Percentiles rank a stretch among this genome's conserved stretches.
Conservation (phyloP, 1,140 invertebrate genomes). For the Phymastichus coffea region DNA sequence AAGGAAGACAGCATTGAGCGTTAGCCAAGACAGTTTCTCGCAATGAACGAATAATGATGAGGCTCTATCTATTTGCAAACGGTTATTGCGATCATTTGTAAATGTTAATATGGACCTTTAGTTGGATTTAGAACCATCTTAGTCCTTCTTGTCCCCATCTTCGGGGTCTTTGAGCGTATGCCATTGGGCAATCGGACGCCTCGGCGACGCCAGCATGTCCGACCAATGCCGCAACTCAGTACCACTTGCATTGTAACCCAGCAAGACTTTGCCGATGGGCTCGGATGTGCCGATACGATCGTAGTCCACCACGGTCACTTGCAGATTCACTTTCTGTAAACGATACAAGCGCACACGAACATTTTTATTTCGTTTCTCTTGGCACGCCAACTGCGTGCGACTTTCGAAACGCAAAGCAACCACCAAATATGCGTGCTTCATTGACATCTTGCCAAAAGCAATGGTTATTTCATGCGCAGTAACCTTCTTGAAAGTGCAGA, state of each 20-base stretch:
- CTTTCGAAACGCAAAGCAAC: no score
- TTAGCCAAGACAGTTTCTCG: background rate
- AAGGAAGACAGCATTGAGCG: background rate
- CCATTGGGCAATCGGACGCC: constrained; percentile 99
- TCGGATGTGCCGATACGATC: constrained; percentile 99
- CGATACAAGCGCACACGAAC: no score
- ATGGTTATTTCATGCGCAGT: no score
- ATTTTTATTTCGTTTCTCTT: no score
- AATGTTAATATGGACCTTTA: no score
- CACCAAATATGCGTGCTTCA: constrained; percentile 2
- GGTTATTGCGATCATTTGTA: no score
- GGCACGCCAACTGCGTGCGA: no score
- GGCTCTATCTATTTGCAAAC: no score
- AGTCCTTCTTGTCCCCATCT: constrained; percentile 88
- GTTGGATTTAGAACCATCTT: no score
- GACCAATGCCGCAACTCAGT: constrained; percentile 99
- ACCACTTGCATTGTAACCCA: constrained; percentile 96
- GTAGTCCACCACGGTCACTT: constrained; percentile 99
- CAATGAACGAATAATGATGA: no score
- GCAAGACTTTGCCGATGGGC: constrained; percentile 95
- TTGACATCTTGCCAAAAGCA: constrained; percentile 6
- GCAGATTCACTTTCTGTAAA: constrained; percentile 95
- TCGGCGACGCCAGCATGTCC: constrained; percentile 97
- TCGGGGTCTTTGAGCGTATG: constrained; percentile 97
- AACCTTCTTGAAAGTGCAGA: no score